Evolutionary conservation across 1,140 invertebrate species (phyloP).

Genomic region (Philopotamus ludificatus): DNA sequence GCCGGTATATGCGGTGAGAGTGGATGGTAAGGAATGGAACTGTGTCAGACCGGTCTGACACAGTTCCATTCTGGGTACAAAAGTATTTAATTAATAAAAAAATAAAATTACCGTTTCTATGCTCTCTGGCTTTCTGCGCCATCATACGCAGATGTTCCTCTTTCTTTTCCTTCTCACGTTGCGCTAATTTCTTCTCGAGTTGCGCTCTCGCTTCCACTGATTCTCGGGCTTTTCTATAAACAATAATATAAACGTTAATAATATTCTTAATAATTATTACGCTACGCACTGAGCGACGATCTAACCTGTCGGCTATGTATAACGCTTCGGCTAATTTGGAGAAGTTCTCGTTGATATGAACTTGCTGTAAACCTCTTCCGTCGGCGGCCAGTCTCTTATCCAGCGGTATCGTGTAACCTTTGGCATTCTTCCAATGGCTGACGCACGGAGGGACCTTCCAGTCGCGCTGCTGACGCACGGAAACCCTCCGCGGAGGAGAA

Average conservation of each 20-base stretch:
- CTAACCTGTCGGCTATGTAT: constrained; percentile 86
- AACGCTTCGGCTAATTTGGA: constrained; percentile 96
- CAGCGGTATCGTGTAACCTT: constrained; percentile 96
- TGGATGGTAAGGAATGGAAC: no score
- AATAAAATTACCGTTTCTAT: constrained; percentile 71
- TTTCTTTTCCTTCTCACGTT: constrained; percentile 98
- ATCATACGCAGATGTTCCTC: constrained; percentile 91
- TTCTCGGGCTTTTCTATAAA: constrained; percentile 84
- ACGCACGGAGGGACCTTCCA: constrained; percentile 99
- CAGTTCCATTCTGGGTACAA: no score
- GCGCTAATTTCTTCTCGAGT: constrained; percentile 93
- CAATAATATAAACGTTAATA: neutral
- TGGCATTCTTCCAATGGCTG: constrained; percentile 99
- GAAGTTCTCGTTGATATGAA: constrained; percentile 99
- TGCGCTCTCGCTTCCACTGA: constrained; percentile 95
- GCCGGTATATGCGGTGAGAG: no score
- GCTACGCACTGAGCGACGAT: neutral
- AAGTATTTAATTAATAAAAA: neutral
- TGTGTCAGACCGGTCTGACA: no score
- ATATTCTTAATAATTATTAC: constrained; percentile 3
- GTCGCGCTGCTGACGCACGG: constrained; percentile 98
- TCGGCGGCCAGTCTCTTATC: constrained; percentile 98
- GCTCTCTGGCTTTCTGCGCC: constrained; percentile 94
- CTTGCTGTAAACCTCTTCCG: constrained; percentile 93
- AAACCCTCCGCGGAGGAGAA: constrained; percentile 95